Evolutionary conservation across 2,888 invertebrate genomes (phyloP).

Genomic region (Tenthredo notha): DNA sequence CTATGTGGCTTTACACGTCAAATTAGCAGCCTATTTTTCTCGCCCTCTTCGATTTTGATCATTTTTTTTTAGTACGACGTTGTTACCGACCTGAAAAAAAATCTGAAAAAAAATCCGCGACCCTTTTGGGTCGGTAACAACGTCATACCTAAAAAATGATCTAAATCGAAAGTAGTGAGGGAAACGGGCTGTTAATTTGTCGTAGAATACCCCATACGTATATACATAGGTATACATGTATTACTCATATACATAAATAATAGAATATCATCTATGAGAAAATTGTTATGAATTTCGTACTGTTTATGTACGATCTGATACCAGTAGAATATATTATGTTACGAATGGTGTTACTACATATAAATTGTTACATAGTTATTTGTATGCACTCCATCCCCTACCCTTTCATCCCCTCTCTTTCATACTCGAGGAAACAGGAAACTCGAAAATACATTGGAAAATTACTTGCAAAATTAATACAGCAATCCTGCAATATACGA

Average conservation of each 20-base stretch:
- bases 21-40: too few species aligned
- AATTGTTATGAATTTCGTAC: slow-evolving; percentile 29
- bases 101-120: too few species aligned
- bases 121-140: too few species aligned
- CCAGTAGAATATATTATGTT: slow-evolving; percentile 32
- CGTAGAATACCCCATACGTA: background rate
- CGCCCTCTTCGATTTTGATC: too few species aligned
- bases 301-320: slow-evolving; percentile 21
- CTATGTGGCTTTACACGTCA: too few species aligned
- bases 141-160: too few species aligned
- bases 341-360: slow-evolving; percentile 24
- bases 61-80: too few species aligned
- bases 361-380: slow-evolving; percentile 33
- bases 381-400: slow-evolving; percentile 24
- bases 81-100: too few species aligned
- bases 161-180: too few species aligned
- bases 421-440: background rate
- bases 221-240: background rate
- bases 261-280: slow-evolving; percentile 11
- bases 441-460: background rate
- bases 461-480: slow-evolving; percentile 14
- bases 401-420: background rate
- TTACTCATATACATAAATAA: background rate
- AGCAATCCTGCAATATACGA: background rate
- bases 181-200: too few species aligned